Conservation (phyloP, 2,797 vertebrate genomes). For the Hipposideros larvatus region DNA sequence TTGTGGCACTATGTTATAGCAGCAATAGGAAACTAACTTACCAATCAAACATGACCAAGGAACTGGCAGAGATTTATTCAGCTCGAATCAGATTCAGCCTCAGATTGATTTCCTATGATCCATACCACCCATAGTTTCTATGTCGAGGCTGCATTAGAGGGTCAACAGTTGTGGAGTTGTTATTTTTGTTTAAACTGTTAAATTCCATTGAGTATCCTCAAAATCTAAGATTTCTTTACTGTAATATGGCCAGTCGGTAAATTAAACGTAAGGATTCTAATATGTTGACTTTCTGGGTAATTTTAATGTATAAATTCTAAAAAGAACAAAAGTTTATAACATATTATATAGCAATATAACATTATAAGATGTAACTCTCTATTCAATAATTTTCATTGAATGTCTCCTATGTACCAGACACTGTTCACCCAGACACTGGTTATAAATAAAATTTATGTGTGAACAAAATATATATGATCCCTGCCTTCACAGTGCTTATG, state of each 20-base stretch:
- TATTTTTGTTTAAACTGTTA: slow-evolving; percentile 22
- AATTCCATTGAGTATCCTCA: not conserved
- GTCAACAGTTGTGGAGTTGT: not conserved
- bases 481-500: not conserved
- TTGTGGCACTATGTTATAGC: not conserved
- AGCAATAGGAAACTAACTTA: not conserved
- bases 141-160: not conserved
- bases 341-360: not conserved
- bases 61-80: not conserved
- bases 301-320: not conserved
- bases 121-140: not conserved
- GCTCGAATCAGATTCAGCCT: not conserved
- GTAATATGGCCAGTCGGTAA: not conserved
- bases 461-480: not conserved
- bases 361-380: not conserved
- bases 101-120: not conserved
- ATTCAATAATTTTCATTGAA: not conserved
- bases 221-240: slow-evolving; percentile 23
- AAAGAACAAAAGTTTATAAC: not conserved
- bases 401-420: not conserved
- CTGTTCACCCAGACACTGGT: not conserved
- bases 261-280: slow-evolving; percentile 24
- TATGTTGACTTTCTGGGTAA: not conserved
- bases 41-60: not conserved
- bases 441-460: not conserved